Base-by-base conservation (phyloP, 2,888 invertebrate species). In the Tubulanus polymorphus region DNA sequence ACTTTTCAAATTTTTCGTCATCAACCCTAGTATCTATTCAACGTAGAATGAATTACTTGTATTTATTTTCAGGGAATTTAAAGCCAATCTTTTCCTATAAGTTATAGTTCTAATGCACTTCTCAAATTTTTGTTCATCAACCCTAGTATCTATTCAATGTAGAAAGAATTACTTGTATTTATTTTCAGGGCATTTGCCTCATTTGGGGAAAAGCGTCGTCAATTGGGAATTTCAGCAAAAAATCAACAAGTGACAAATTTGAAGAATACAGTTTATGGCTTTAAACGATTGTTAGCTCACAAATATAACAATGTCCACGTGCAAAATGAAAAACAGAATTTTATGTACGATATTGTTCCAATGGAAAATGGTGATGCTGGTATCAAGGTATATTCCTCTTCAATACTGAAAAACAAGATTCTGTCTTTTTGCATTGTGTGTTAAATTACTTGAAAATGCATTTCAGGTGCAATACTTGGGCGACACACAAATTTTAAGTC, bases 191-290 rank as follows among this genome's bases (percentile, higher is more conserved):
- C 96, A 82, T 96, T 87, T 82, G 90, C 99, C 54, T 94, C 96
- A 25, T 94, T 99, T 82, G 91, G 91, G 72, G 88, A 88, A 62
- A 93, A 90, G 78, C 91, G 90, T 76, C 87, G 99, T 68, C 88
- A 91, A 72, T 85, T 99, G 78, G 99, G 99, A 56, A 93, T 93
- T 37, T 91, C 95, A 46, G 97, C 97, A 57, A 95, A 93, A 79
- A 95, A 94, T 77, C 94, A 96, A 80, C 88, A 90, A 83, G 89
- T 94, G 53, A 94, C 95, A 70, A 99, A 99, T 79, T 88, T 95
- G 86, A 93, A 92, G 80, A 97, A 96, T 79, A 99, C 99, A 61
- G 86, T 97, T 56, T 88, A 88, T 81, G 90, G 91, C 60, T 92
- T 97, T 80, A 99, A 96, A 81, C 86, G 92, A 71, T 83, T 97